Evolutionary conservation across 2,113 vertebrate species (phyloP).

Genomic region (Leptobrachium leishanense): DNA sequence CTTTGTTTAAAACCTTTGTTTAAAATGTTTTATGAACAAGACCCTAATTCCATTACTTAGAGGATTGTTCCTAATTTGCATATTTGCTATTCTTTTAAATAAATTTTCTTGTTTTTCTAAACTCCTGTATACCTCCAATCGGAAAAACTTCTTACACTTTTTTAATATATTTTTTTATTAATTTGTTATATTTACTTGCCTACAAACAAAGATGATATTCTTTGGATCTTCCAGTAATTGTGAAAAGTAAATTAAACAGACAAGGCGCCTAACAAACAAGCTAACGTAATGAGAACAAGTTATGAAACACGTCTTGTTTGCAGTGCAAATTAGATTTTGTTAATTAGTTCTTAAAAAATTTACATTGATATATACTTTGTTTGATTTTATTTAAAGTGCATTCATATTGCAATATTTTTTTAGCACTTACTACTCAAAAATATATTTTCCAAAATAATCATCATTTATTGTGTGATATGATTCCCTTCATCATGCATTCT

Average conservation of each 20-base stretch:
- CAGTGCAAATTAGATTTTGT: conserved; percentile 29
- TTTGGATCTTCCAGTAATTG: conserved; percentile 35
- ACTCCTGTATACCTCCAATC: not conserved
- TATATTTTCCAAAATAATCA: no score
- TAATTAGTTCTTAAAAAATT: conserved; percentile 33
- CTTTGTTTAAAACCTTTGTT: no score
- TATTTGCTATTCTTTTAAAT: conserved; percentile 24
- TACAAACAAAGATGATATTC: conserved; percentile 10
- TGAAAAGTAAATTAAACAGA: conserved; percentile 36
- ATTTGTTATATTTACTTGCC: conserved; percentile 28
- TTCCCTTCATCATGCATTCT: no score
- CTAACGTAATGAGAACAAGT: conserved; percentile 16
- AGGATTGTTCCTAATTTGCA: not conserved
- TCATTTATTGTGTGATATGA: no score
- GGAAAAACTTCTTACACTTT: not conserved
- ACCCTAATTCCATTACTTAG: not conserved
- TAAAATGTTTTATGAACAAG: no score
- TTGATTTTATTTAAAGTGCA: conserved; percentile 6
- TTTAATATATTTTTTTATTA: conserved; percentile 29
- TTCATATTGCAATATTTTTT: conserved; percentile 22
- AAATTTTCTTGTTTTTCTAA: conserved; percentile 3
- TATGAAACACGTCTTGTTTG: conserved; percentile 25
- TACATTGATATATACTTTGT: conserved; percentile 20
- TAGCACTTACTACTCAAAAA: conserved; percentile 7
- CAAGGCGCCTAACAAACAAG: conserved; percentile 12